Evolutionary conservation across 2,888 invertebrate species (phyloP), one percentile per base, ranked within the genome.

Genomic region (Colletes collaris): DNA sequence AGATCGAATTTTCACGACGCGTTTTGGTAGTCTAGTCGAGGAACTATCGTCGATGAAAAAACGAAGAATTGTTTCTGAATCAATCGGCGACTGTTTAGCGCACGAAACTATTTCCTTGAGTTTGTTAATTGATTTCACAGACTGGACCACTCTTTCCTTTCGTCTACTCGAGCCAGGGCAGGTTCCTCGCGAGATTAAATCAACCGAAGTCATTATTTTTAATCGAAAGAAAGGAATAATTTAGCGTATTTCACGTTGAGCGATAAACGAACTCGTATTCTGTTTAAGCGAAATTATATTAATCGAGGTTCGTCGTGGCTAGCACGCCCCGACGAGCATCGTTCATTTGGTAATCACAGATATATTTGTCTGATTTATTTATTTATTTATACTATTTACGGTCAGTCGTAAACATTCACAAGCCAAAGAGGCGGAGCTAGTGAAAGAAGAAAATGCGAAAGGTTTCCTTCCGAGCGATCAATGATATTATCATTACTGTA

Each of bases 401-500:
- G 87, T 90, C 90, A 92, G 90, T 92, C 91, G 92, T 88, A 67
- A 89, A 81, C 82, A 87, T 92, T 91, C 90, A 91, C 90, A 92
- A 92, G 89, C 92, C 92, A 92, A 92, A 92, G 92, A 92, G 87
- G 90, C 92, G 92, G 90, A 92, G 88, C 91, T 92, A 92, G 92
- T 92, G 90, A 90, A 87, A 35, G 46, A 19, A 40, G 16, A 44
- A 69, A 50, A 35, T 8, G 11, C 16, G 59, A 60, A 55, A 64
- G 67, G 52, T 75, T 70, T 68, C 58, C 71, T 79, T 75, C 70
- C 58, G 59, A 62, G 60, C 75, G 66, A 68, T 58, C 65, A 63
- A 58, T 68, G 68, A 80, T 75, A 75, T 75, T 72, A 60, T 72
- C 59, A 68, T 80, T 71, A 37, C 55, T 56, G 19, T 77, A 72